Conservation (phyloP, 2,797 vertebrate genomes). For the Hippopotamyrus pictus region DNA sequence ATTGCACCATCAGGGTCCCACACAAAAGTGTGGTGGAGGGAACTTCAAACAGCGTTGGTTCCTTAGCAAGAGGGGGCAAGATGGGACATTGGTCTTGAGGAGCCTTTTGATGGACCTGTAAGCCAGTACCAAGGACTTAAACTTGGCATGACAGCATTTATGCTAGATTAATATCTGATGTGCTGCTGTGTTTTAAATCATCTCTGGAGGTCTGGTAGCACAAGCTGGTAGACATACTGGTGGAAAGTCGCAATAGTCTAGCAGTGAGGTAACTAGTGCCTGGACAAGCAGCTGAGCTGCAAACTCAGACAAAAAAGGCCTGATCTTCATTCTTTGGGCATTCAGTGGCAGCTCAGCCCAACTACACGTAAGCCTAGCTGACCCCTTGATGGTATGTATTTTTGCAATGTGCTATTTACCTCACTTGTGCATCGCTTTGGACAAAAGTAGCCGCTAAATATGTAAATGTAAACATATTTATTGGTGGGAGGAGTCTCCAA, state of each 20-base stretch:
- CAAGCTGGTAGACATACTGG: not conserved
- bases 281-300: not conserved
- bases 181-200: not conserved
- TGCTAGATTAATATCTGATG: not conserved
- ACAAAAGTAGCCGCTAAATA: not conserved
- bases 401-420: not conserved
- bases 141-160: not conserved
- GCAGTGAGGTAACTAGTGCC: not conserved
- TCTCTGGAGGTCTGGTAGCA: not conserved
- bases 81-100: not conserved
- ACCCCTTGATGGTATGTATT: not conserved
- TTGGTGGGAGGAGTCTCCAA: not conserved
- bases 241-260: not conserved
- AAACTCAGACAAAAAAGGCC: not conserved
- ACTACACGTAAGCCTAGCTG: not conserved
- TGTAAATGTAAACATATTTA: not conserved
- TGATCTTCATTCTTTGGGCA: not conserved
- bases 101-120: not conserved
- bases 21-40: not conserved
- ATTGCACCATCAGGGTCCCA: not conserved
- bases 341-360: not conserved
- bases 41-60: not conserved
- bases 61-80: not conserved
- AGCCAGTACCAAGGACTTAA: not conserved
- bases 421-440: not conserved